Evolutionary conservation across 2,888 invertebrate species (phyloP).

Genomic region (Oscheius sp.): DNA sequence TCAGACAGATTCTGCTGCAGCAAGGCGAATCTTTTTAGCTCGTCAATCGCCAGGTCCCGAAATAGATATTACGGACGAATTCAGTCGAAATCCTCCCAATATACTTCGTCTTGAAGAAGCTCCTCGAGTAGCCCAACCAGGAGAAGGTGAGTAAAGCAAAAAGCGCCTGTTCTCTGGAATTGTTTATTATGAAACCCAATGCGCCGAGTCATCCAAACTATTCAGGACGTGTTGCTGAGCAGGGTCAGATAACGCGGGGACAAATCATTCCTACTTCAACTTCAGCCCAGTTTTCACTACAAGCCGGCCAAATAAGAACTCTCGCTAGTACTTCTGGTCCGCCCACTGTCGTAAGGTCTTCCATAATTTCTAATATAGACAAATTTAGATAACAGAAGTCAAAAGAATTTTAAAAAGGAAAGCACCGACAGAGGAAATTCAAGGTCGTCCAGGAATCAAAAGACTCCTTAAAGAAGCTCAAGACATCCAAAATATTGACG

Average conservation of each 20-base stretch:
- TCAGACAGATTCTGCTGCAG: too few relatives aligned
- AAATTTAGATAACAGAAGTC: slow-evolving; percentile 10
- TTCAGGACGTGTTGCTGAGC: slow-evolving; percentile 27
- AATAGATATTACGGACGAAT: too few relatives aligned
- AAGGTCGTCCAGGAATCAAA: neutral
- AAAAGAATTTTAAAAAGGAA: slow-evolving; percentile 2
- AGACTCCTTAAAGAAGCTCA: slow-evolving; percentile 29
- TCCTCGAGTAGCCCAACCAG: slow-evolving; percentile 26
- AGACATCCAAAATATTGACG: neutral
- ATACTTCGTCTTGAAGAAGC: slow-evolving; percentile 14
- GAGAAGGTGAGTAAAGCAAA: slow-evolving; percentile 15
- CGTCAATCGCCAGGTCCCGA: too few relatives aligned
- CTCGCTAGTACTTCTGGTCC: neutral
- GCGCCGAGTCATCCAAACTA: neutral
- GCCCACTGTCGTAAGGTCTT: neutral
- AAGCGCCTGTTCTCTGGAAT: neutral
- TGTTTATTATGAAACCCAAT: neutral
- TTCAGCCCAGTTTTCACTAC: neutral
- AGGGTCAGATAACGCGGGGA: slow-evolving; percentile 28
- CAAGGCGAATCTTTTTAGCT: too few relatives aligned
- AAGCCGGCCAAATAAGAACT: neutral
- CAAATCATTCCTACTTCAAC: slow-evolving; percentile 27
- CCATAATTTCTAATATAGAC: neutral
- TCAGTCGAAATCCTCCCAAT: too few relatives aligned
- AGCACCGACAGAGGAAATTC: neutral